Conservation (phyloP, 1,140 invertebrate genomes). For the Helicorthomorpha holstii region DNA sequence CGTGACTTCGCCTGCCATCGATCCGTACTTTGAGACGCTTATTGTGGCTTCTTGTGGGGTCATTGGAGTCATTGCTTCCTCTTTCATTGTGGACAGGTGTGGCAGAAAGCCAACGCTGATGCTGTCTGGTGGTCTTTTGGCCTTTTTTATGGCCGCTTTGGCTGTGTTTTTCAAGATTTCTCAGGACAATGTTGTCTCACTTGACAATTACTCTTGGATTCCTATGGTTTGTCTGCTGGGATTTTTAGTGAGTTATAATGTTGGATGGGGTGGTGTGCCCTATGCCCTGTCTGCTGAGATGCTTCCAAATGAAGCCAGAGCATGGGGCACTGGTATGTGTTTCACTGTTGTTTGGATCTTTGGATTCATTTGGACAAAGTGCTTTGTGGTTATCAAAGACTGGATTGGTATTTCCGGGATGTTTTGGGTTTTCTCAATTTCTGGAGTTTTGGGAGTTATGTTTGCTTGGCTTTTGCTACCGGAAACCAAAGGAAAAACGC, state of each 20-base stretch:
- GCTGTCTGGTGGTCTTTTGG: conserved; percentile 31
- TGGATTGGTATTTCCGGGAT: no score
- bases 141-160: conserved; percentile 31
- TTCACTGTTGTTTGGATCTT: no score
- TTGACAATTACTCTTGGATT: conserved; percentile 38
- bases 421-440: no score
- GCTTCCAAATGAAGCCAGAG: conserved; percentile 44
- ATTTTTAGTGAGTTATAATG: conserved; percentile 50
- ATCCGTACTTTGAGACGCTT: neutral
- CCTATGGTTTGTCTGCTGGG: conserved; percentile 49
- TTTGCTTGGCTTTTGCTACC: no score
- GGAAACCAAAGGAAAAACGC: no score
- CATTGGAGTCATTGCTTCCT: conserved; percentile 26
- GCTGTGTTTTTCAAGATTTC: conserved; percentile 33
- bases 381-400: no score
- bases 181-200: conserved; percentile 14
- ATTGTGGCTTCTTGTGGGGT: conserved; percentile 30
- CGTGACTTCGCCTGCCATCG: conserved; percentile 12
- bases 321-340: conserved; percentile 35
- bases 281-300: conserved; percentile 60
- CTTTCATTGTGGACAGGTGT: conserved; percentile 27
- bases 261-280: conserved; percentile 52
- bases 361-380: no score
- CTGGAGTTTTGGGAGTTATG: no score
- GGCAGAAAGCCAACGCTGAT: conserved; percentile 35